These are phyloP conservation scores for Leptopterna dolabrata DNA, from an alignment of 2,888 invertebrate genomes.

Conservation along the genomic window DNA sequence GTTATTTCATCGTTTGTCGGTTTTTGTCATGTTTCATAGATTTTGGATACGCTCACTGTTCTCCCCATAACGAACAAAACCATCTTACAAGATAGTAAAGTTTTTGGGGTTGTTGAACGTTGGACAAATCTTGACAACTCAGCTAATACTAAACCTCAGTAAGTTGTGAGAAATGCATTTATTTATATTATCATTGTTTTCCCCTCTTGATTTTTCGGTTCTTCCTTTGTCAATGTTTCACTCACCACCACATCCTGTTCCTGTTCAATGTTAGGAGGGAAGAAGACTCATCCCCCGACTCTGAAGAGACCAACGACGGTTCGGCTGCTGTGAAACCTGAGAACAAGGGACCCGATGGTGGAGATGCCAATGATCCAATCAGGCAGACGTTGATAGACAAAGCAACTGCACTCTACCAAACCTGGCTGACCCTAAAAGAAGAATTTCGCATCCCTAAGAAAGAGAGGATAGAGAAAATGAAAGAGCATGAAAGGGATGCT, in stretches of 20 bases:
- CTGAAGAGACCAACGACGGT: conserved; percentile 39
- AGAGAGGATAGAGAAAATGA: conserved; percentile 93
- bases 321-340: background rate
- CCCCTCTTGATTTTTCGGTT: background rate
- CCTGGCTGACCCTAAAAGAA: conserved; percentile 77
- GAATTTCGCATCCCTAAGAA: conserved; percentile 94
- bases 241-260: background rate
- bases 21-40: conserved; percentile 73
- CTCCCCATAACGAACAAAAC: conserved; percentile 95
- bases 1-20: conserved; percentile 68
- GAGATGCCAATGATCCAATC: conserved; percentile 33
- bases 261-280: background rate
- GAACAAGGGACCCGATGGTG: conserved; percentile 38
- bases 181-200: background rate
- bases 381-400: conserved; percentile 37
- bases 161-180: background rate
- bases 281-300: conserved; percentile 49
- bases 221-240: background rate
- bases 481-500: conserved; percentile 92
- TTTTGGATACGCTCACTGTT: conserved; percentile 82
- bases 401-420: conserved; percentile 39
- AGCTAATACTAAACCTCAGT: conserved; percentile 9
- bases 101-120: conserved; percentile 84
- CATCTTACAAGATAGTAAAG: conserved; percentile 91
- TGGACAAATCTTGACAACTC: conserved; percentile 68